A percentile compares a stretch with the other conserved stretches of the same genome.
Evolutionary conservation across 2,888 invertebrate species (phyloP).

Genomic region (Amblyjoppa proteus): DNA sequence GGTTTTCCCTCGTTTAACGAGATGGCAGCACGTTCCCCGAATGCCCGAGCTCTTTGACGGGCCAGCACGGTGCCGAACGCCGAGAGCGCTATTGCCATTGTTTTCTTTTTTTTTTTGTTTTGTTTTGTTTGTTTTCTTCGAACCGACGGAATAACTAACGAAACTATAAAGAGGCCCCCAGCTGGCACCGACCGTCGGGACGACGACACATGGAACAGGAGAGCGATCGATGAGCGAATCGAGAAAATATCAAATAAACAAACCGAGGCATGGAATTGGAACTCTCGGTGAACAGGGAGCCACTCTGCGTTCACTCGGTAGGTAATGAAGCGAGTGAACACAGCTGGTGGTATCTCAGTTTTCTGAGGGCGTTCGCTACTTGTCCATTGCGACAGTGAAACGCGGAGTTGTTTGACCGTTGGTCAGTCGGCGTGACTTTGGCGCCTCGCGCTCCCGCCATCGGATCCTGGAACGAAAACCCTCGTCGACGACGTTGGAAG

Average conservation of each 20-base stretch:
- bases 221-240: not conserved
- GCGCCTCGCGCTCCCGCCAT: not conserved
- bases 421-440: conserved; percentile 1
- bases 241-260: not conserved
- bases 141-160: conserved; percentile 49
- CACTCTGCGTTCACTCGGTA: conserved; percentile 98
- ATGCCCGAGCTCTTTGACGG: not conserved
- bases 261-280: conserved; percentile 17
- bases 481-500: not conserved
- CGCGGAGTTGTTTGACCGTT: not conserved
- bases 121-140: not conserved
- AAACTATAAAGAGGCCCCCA: conserved; percentile 1
- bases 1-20: conserved; percentile 27
- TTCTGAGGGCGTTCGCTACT: conserved; percentile 83
- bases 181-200: not conserved
- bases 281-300: conserved; percentile 94
- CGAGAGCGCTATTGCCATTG: not conserved
- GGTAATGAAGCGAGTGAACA: conserved; percentile 93
- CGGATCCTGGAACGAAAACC: not conserved
- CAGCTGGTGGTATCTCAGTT: conserved; percentile 99
- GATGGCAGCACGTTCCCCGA: conserved; percentile 64
- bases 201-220: not conserved
- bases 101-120: not conserved
- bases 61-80: not conserved
- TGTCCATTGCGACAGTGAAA: conserved; percentile 31